Evolutionary conservation across 2,797 vertebrate species (phyloP), one percentile per base, ranked within the genome.

Genomic region (Scleropages formosus): DNA sequence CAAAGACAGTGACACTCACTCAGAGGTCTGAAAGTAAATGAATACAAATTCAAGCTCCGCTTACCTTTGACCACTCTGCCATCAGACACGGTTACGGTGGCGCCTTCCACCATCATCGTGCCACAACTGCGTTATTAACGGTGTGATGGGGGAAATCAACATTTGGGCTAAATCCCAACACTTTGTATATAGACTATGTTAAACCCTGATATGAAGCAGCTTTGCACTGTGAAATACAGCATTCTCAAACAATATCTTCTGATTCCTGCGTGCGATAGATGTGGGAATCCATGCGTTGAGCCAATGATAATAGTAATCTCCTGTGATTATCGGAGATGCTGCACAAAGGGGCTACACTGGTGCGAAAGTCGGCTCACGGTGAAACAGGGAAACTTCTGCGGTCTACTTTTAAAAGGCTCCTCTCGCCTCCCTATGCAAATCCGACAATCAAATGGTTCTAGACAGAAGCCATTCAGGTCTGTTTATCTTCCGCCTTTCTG

Each of bases 401-500:
- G 15, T 7, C 63, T 22, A 63, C 20, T 46, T 67, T 73, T 20
- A 87, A 88, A 86, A 88, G 85, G 85, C 80, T 78, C 88, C 84
- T 87, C 85, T 88, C 81, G 85, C 82, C 86, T 83, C 79, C 61
- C 78, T 73, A 84, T 75, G 61, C 86, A 86, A 84, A 80, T 80
- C 81, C 59, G 73, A 77, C 63, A 80, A 78, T 81, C 88, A 90
- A 91, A 91, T 91, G 88, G 88, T 85, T 91, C 89, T 87, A 88
- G 90, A 91, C 89, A 88, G 90, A 91, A 90, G 85, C 88, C 89
- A 89, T 89, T 92, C 87, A 70, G 72, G 86, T 85, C 84, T 86
- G 88, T 90, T 92, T 91, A 90, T 91, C 91, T 87, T 83, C 86
- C 81, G 84, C 89, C 89, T 89, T 87, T 90, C 87, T 88, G 88